Evolutionary conservation across 2,797 vertebrate species (phyloP).

Genomic region (Platalea minor): DNA sequence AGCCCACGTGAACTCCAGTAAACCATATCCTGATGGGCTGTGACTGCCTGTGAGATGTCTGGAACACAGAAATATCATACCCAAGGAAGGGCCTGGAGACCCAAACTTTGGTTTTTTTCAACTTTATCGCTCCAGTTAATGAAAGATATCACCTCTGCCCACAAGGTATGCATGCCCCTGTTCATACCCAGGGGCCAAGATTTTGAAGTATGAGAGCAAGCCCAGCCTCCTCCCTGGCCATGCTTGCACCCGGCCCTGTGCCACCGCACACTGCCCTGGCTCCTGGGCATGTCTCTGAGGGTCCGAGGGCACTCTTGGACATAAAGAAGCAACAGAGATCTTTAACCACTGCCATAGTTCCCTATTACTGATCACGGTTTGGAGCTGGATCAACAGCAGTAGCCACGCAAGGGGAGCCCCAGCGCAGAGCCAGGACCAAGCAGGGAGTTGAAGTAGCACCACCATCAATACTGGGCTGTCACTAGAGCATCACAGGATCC

Average conservation of each 20-base stretch:
- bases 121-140: neutral
- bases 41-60: neutral
- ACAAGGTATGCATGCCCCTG: accelerated
- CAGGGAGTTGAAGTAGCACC: neutral
- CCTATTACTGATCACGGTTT: neutral
- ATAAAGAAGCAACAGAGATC: neutral
- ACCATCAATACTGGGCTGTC: neutral
- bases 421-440: accelerated
- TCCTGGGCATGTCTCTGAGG: neutral
- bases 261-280: neutral
- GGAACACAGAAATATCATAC: neutral
- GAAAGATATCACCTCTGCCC: neutral
- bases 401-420: neutral
- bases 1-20: neutral
- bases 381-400: neutral
- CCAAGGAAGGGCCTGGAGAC: neutral
- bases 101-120: accelerated
- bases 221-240: neutral
- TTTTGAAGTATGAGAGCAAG: neutral
- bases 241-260: neutral
- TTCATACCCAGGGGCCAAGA: neutral
- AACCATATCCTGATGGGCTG: neutral
- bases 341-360: neutral
- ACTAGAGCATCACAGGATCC: neutral
- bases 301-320: neutral